Percentiles rank a stretch among this genome's conserved stretches.
phyloP scores from a whole-genome alignment of 1,140 invertebrate genomes.

The Solenopsis invicta region DNA sequence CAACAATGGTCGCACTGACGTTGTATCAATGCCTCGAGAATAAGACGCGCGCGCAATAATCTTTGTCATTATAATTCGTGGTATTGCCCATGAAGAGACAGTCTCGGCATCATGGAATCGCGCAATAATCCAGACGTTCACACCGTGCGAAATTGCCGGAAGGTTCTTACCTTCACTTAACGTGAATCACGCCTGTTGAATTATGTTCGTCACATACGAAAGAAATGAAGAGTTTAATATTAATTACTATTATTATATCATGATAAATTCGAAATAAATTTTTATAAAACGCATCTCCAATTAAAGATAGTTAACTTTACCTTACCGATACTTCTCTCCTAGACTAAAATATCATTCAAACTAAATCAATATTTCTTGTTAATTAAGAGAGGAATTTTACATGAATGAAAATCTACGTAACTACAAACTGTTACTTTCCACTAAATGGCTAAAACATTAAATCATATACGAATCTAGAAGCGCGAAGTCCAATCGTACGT shows the following conservation, averaged over 20 bases:
- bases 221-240: not conserved
- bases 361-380: slow-evolving; percentile 4
- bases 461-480: slow-evolving; percentile 38
- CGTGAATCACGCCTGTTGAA: slow-evolving; percentile 54
- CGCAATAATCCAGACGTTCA: slow-evolving; percentile 47
- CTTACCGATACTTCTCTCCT: too few relatives aligned
- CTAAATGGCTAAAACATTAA: not conserved
- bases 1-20: slow-evolving; percentile 26
- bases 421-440: not conserved
- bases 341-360: not conserved
- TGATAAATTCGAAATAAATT: not conserved
- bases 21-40: slow-evolving; percentile 39
- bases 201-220: slow-evolving; percentile 12
- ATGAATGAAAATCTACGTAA: not conserved
- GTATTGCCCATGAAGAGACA: slow-evolving; percentile 37
- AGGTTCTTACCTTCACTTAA: slow-evolving; percentile 67
- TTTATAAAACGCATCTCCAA: not conserved
- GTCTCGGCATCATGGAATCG: slow-evolving; percentile 39
- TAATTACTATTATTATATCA: not conserved
- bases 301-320: not conserved
- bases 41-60: slow-evolving; percentile 16
- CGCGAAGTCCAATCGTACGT: slow-evolving; percentile 3
- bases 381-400: not conserved
- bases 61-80: slow-evolving; percentile 37
- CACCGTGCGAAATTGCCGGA: slow-evolving; percentile 44